phyloP scores from a whole-genome alignment of 2,888 invertebrate genomes.

The Tipula lateralis region DNA sequence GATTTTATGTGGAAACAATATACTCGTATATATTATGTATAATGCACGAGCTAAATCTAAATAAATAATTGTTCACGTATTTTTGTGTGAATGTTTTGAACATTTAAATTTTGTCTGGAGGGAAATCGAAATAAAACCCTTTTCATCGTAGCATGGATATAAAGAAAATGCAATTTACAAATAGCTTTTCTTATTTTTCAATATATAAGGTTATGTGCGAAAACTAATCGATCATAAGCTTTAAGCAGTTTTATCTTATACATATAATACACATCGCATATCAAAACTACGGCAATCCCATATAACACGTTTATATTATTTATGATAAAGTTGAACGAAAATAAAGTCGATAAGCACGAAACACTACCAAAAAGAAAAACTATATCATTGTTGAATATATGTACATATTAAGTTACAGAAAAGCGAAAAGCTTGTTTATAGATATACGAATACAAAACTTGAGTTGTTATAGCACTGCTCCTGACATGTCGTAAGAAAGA shows the following conservation, averaged over 20 bases:
- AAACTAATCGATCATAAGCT: neutral
- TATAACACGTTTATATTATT: neutral
- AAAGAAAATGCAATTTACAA: too few relatives aligned
- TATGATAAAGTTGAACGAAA: neutral
- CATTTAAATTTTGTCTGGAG: neutral
- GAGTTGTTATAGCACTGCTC: neutral
- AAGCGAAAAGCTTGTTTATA: neutral
- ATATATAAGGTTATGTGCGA: neutral
- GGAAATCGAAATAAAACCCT: neutral
- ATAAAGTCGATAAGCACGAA: neutral
- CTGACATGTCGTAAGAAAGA: neutral
- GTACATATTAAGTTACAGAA: too few relatives aligned
- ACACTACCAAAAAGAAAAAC: neutral
- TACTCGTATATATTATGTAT: neutral
- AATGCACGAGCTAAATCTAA: neutral
- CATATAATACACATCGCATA: neutral
- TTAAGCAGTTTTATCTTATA: neutral
- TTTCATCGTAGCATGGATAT: too few relatives aligned
- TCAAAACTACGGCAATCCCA: neutral
- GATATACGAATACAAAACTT: neutral
- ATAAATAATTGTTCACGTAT: neutral
- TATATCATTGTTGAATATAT: too few relatives aligned
- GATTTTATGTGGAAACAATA: neutral
- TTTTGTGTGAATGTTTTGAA: neutral
- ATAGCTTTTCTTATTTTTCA: too few relatives aligned